These are phyloP conservation scores for Ariopsis seemanni DNA, from an alignment of 2,113 vertebrate species.

Conservation along the genomic window DNA sequence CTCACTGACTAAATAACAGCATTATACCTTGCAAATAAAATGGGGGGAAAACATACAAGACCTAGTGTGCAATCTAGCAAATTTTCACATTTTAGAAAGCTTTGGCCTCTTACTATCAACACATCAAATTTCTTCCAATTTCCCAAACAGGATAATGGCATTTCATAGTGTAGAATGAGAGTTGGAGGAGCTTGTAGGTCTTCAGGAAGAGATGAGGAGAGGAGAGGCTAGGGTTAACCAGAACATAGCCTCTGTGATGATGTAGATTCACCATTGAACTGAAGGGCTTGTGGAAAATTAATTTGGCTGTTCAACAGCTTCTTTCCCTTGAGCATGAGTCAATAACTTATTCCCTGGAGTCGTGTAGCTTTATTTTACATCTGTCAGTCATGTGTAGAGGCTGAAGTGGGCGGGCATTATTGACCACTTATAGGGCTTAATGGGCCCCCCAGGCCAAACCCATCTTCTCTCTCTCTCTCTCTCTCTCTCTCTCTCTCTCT, in stretches of 20 bases:
- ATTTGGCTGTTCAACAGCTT: constrained; percentile 52
- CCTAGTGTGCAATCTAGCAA: neutral
- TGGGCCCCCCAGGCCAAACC: constrained; percentile 50
- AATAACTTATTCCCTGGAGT: constrained; percentile 54
- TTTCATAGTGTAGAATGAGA: neutral
- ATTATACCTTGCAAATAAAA: neutral
- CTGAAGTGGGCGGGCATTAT: constrained; percentile 50
- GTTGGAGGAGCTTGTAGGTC: neutral
- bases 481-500: neutral
- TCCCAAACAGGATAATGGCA: neutral
- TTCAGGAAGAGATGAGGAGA: neutral
- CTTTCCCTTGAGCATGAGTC: constrained; percentile 49
- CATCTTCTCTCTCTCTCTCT: neutral
- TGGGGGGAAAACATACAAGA: neutral
- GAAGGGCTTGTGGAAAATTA: constrained; percentile 52
- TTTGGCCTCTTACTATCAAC: neutral
- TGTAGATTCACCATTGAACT: constrained; percentile 32
- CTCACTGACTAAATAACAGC: neutral
- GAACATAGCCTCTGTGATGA: constrained; percentile 37
- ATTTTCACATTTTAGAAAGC: neutral
- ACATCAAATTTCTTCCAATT: neutral
- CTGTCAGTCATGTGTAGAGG: constrained; percentile 51
- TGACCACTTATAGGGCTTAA: constrained; percentile 54
- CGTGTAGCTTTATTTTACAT: constrained; percentile 52
- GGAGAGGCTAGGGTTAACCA: constrained; percentile 36